phyloP scores from a whole-genome alignment of 2,888 invertebrate species.

The Aphodius sticticus region DNA sequence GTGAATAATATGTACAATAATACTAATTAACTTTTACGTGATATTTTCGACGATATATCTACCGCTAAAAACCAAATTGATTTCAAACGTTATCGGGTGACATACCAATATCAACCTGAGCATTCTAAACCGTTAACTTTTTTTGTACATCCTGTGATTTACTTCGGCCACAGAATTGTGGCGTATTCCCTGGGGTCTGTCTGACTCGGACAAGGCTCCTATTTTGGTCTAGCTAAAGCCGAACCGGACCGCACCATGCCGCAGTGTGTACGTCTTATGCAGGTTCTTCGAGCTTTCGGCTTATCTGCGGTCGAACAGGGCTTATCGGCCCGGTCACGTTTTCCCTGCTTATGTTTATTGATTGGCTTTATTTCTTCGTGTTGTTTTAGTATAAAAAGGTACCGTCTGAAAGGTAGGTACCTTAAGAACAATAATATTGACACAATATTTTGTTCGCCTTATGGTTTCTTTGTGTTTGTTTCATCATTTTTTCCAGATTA shows the following conservation, averaged over 20 bases:
- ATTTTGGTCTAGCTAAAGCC: background rate
- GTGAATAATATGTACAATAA: too few relatives aligned
- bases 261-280: background rate
- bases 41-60: too few relatives aligned
- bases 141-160: background rate
- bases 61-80: too few relatives aligned
- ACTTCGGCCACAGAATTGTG: background rate
- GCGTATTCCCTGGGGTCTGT: background rate
- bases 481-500: too few relatives aligned
- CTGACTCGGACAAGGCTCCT: background rate
- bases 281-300: background rate
- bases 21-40: too few relatives aligned
- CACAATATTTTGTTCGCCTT: too few relatives aligned
- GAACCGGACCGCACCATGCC: background rate
- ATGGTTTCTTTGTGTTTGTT: too few relatives aligned
- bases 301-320: background rate
- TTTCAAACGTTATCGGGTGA: too few relatives aligned
- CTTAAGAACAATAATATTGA: too few relatives aligned
- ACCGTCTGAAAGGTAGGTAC: too few relatives aligned
- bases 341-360: constrained; percentile 4
- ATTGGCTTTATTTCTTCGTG: background rate
- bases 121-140: background rate
- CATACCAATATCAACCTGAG: too few relatives aligned
- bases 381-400: background rate
- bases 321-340: constrained; percentile 4